Conservation (phyloP, 2,797 vertebrate species). For the Argentina silus region DNA sequence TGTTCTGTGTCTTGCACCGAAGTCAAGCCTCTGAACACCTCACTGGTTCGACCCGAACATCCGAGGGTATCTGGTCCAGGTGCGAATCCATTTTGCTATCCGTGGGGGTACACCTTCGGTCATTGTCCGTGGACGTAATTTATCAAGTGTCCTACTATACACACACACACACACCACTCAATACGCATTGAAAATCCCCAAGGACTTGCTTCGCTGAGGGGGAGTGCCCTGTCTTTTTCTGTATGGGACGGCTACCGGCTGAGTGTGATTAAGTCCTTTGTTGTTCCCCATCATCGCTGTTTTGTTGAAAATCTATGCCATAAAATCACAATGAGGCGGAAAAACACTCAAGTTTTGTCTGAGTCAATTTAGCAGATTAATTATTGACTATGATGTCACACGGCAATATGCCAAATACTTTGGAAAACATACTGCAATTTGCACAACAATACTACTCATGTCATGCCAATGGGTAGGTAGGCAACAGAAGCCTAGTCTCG, state of each 20-base stretch:
- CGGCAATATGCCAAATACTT: neutral
- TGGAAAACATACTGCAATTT: neutral
- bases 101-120: neutral
- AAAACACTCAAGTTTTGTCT: constrained; percentile 14
- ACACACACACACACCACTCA: neutral
- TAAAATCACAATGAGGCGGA: constrained; percentile 43
- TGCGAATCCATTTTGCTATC: too few relatives aligned
- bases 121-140: constrained; percentile 29
- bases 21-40: too few relatives aligned
- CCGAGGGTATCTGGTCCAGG: too few relatives aligned
- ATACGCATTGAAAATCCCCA: neutral
- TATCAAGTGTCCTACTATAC: constrained; percentile 8
- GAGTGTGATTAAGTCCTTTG: constrained; percentile 75
- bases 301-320: constrained; percentile 52
- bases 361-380: constrained; percentile 12
- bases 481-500: too few relatives aligned
- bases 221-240: constrained; percentile 66
- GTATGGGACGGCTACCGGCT: constrained; percentile 67
- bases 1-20: too few relatives aligned
- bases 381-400: constrained; percentile 12
- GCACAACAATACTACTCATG: neutral
- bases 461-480: too few relatives aligned
- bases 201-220: constrained; percentile 45
- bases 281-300: constrained; percentile 50
- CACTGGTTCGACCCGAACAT: too few relatives aligned